Percentiles rank a stretch among this genome's conserved stretches.
phyloP scores from a whole-genome alignment of 30 jellyfish, hydroid and myxozoan species.

The Aurelia coerulea region DNA sequence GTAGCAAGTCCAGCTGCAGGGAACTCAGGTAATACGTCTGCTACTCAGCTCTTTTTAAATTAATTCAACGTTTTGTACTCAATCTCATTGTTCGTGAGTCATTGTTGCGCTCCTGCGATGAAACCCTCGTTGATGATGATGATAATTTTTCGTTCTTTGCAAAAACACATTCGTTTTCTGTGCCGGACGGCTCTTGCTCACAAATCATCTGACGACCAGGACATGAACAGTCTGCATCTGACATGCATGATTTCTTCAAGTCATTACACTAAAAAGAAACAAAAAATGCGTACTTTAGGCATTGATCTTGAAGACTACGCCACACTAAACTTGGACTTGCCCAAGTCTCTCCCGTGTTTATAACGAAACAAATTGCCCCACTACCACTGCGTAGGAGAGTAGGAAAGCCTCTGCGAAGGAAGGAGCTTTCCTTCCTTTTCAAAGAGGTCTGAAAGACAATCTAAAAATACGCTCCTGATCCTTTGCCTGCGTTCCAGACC shows the following conservation, averaged over 20 bases:
- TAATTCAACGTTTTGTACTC: neutral
- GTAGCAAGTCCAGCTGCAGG: too few species aligned
- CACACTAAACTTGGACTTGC: too few species aligned
- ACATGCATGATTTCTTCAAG: constrained; percentile 42
- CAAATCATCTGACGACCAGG: constrained; percentile 47
- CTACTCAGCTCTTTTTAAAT: too few species aligned
- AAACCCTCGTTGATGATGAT: neutral
- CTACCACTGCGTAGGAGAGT: too few species aligned
- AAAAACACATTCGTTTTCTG: constrained; percentile 36
- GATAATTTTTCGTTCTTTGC: neutral
- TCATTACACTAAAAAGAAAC: constrained; percentile 20
- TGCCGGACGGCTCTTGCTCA: constrained; percentile 52
- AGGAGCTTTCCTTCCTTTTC: too few species aligned
- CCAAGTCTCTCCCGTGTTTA: too few species aligned
- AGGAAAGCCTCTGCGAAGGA: too few species aligned
- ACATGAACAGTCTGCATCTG: constrained; percentile 59
- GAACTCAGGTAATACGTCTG: too few species aligned
- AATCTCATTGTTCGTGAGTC: neutral
- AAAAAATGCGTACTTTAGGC: neutral
- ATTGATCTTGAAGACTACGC: neutral
- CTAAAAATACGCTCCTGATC: too few species aligned
- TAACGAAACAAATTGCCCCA: too few species aligned
- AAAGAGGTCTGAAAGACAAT: too few species aligned
- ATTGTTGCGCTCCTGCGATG: neutral
- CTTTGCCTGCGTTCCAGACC: too few species aligned